Percentiles rank a stretch among this genome's conserved stretches.
Conservation (phyloP, 2,888 invertebrate genomes). For the Ophion obscuratus region DNA sequence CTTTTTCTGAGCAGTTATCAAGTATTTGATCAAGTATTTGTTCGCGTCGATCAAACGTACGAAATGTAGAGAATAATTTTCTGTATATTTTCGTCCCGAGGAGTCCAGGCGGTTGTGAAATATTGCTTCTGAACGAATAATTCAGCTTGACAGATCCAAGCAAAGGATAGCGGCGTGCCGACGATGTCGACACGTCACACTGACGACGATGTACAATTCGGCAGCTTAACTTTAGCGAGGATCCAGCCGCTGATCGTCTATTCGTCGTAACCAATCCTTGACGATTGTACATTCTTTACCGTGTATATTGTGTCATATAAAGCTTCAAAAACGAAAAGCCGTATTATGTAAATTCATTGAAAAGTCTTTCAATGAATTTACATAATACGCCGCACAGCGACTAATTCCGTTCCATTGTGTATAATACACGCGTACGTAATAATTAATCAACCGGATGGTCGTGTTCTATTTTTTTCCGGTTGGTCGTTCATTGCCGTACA, state of each 20-base stretch:
- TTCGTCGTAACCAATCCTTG: slow-evolving; percentile 82
- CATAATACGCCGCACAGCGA: slow-evolving; percentile 27
- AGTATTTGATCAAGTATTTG: too few relatives aligned
- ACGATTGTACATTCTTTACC: slow-evolving; percentile 81
- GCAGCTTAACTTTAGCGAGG: slow-evolving; percentile 82
- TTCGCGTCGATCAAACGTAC: too few relatives aligned
- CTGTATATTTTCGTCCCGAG: too few relatives aligned
- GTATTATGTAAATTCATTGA: too few relatives aligned
- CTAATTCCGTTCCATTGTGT: slow-evolving; percentile 49
- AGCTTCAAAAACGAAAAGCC: slow-evolving; percentile 60
- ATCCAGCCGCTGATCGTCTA: slow-evolving; percentile 81
- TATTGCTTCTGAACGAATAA: slow-evolving; percentile 27
- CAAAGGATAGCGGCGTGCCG: slow-evolving; percentile 30
- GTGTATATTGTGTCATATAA: slow-evolving; percentile 82
- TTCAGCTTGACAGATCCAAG: slow-evolving; percentile 66
- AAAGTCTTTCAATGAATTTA: slow-evolving; percentile 68
- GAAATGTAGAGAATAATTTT: too few relatives aligned
- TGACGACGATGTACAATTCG: slow-evolving; percentile 81
- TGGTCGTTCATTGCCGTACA: slow-evolving; percentile 33
- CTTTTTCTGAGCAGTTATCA: too few relatives aligned
- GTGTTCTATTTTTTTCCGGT: slow-evolving; percentile 29
- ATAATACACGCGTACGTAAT: slow-evolving; percentile 55
- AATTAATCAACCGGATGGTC: slow-evolving; percentile 48
- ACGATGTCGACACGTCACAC: slow-evolving; percentile 44
- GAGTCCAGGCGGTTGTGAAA: too few relatives aligned